A percentile compares a stretch with the other conserved stretches of the same genome.
phyloP scores from a whole-genome alignment of 2,888 invertebrate genomes.

The Trachelus tabidus region DNA sequence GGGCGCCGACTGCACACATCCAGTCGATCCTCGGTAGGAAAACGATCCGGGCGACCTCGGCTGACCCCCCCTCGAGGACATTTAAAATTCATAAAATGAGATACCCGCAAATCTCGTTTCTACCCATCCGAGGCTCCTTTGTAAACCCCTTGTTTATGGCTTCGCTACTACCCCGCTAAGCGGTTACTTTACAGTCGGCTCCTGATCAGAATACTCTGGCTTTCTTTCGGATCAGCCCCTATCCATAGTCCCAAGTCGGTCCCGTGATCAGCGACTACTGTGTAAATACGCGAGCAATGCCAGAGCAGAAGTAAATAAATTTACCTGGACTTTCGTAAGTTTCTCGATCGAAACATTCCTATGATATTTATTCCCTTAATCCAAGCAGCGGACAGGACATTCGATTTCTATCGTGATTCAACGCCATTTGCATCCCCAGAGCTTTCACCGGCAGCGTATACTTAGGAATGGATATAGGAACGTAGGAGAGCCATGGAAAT shows the following conservation, averaged over 20 bases:
- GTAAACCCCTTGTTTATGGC: not conserved
- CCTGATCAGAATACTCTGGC: slow-evolving; percentile 22
- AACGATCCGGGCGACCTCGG: not conserved
- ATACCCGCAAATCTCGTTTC: slow-evolving; percentile 3
- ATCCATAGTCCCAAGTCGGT: not conserved
- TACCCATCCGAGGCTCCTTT: not conserved
- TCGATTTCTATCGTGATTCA: not conserved
- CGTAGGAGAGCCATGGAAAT: not conserved
- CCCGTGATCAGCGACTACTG: not conserved
- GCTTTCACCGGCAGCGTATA: not conserved
- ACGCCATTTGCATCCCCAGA: not conserved
- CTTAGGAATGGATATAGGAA: not conserved
- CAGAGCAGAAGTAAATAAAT: not conserved
- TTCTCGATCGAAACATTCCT: not conserved
- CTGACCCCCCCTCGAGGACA: not conserved
- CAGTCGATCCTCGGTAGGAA: not conserved
- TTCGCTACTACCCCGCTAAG: slow-evolving; percentile 15
- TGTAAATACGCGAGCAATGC: too few relatives aligned
- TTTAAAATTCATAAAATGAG: slow-evolving; percentile 6
- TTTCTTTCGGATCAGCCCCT: not conserved
- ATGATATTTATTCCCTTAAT: not conserved
- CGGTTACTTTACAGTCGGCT: slow-evolving; percentile 22
- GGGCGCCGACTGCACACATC: not conserved
- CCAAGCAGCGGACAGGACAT: not conserved
- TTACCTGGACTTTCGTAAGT: not conserved